These are phyloP conservation scores for Ormia ochracea DNA, from an alignment of 2,888 invertebrate species.

Conservation along the genomic window DNA sequence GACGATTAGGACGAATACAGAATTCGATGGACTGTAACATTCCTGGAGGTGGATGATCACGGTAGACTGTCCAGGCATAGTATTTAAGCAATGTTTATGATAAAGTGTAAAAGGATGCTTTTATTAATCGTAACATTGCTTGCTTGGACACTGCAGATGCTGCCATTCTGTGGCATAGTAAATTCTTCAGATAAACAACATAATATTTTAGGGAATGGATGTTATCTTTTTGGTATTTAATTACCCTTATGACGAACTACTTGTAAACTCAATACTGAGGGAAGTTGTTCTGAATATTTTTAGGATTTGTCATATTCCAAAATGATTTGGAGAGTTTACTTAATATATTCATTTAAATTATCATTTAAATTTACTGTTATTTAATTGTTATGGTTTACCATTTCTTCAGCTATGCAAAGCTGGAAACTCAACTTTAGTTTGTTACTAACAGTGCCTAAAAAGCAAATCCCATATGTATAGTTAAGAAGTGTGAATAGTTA, in stretches of 20 bases:
- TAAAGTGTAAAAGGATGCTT: not conserved
- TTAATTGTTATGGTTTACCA: too few relatives aligned
- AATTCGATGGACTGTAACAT: slow-evolving; percentile 67
- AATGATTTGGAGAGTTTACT: slow-evolving; percentile 17
- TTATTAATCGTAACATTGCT: slow-evolving; percentile 14
- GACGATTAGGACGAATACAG: slow-evolving; percentile 64
- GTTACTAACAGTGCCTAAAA: too few relatives aligned
- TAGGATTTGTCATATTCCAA: not conserved
- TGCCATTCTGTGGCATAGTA: not conserved
- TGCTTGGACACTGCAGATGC: slow-evolving; percentile 64
- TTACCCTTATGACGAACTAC: slow-evolving; percentile 63
- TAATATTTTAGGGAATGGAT: slow-evolving; percentile 1
- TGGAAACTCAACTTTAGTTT: too few relatives aligned
- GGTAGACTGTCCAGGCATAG: slow-evolving; percentile 64
- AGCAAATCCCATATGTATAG: too few relatives aligned
- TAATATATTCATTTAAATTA: slow-evolving; percentile 22
- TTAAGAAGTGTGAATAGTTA: too few relatives aligned
- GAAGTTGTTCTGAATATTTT: slow-evolving; percentile 60
- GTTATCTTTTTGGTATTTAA: slow-evolving; percentile 30
- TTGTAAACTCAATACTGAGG: slow-evolving; percentile 64
- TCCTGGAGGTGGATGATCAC: slow-evolving; percentile 65
- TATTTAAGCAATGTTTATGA: slow-evolving; percentile 19
- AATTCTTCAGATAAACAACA: not conserved
- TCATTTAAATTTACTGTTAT: too few relatives aligned
- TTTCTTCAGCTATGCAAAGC: too few relatives aligned